These are phyloP conservation scores for Zoanthus gigantus DNA, from an alignment of 92 coral and sea anemone genomes.

Conservation along the genomic window DNA sequence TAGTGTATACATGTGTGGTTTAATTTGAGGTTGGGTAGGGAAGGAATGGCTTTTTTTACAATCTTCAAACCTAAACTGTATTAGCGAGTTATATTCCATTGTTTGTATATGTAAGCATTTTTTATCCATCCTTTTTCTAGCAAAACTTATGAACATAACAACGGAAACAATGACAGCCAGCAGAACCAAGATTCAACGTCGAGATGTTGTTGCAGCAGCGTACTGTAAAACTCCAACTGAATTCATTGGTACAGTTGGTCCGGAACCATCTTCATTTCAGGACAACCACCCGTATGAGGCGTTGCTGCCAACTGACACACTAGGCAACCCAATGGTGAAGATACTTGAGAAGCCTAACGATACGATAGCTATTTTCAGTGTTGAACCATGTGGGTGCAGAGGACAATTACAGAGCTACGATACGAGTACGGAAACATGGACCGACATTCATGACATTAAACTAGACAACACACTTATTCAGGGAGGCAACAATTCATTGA, in stretches of 20 bases:
- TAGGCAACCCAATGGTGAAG: conserved; percentile 9
- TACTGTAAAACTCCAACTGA: conserved; percentile 6
- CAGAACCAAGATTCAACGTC: not conserved
- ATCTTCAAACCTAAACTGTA: too few species aligned
- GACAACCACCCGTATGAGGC: not conserved
- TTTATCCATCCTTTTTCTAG: not conserved
- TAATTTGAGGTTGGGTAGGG: too few species aligned
- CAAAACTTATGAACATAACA: conserved; percentile 9
- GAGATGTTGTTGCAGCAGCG: not conserved
- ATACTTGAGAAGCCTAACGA: conserved; percentile 1
- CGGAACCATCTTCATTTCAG: not conserved
- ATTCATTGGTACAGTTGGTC: not conserved
- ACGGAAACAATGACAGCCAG: conserved; percentile 3
- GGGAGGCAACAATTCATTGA: conserved; percentile 16
- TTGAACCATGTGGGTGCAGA: not conserved
- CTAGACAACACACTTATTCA: not conserved
- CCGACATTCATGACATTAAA: not conserved
- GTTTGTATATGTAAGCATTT: too few species aligned
- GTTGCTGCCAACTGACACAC: conserved; percentile 1
- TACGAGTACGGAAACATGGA: not conserved
- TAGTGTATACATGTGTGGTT: too few species aligned
- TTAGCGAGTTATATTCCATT: too few species aligned
- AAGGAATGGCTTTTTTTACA: too few species aligned
- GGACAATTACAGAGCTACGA: conserved; percentile 24
- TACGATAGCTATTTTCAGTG: not conserved